These are phyloP conservation scores for Schizothorax lantsangensis DNA, from an alignment of 2,797 vertebrate species.

Conservation along the genomic window DNA sequence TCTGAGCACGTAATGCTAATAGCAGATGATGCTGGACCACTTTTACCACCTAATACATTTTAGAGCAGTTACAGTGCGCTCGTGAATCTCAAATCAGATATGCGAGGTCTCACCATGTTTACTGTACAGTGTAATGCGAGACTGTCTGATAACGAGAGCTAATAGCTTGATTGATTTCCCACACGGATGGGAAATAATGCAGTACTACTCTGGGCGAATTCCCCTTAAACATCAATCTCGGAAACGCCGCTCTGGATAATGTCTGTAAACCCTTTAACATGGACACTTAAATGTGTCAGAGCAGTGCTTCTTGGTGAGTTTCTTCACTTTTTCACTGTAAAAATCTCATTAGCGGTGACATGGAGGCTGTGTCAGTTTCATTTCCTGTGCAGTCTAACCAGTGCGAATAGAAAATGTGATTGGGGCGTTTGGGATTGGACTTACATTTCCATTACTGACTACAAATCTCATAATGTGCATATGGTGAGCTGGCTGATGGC, in stretches of 20 bases:
- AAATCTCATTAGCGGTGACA: constrained; percentile 41
- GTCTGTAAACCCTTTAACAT: constrained; percentile 11
- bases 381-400: constrained; percentile 26
- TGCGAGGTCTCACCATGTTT: neutral
- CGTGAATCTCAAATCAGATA: constrained; percentile 5
- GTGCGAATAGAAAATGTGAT: constrained; percentile 35
- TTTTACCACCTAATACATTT: neutral
- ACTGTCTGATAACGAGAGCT: constrained; percentile 7
- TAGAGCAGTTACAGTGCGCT: neutral
- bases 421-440: constrained; percentile 37
- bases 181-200: neutral
- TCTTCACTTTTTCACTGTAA: neutral
- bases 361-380: constrained; percentile 27
- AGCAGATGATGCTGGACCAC: neutral
- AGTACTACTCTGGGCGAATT: neutral
- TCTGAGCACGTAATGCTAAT: neutral
- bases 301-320: neutral
- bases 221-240: constrained; percentile 5
- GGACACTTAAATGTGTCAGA: constrained; percentile 23
- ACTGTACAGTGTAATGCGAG: constrained; percentile 10
- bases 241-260: constrained; percentile 2
- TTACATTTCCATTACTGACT: constrained; percentile 49
- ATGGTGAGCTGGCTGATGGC: constrained; percentile 25
- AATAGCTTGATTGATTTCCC: constrained; percentile 34
- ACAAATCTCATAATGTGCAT: constrained; percentile 48